Evolutionary conservation across 2,888 invertebrate species (phyloP), one percentile per base, ranked within the genome.

Genomic region (Leptopilina myrica): DNA sequence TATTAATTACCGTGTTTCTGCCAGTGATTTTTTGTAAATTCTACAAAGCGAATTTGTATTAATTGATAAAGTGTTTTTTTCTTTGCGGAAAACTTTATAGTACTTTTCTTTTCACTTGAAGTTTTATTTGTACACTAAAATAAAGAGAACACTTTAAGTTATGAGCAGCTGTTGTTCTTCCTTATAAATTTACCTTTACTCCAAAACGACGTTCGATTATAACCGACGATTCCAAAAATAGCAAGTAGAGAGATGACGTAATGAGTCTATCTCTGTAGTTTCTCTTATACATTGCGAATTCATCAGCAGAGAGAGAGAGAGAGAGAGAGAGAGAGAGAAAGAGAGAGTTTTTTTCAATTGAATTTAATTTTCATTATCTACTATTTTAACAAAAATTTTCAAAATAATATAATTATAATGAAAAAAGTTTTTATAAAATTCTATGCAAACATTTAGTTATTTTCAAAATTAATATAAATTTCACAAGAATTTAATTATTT

Each of bases 191-290:
- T 69, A 78, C 79, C 76, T 79, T 81, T 81, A 66, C 78, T 81
- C 80, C 82, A 81, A 78, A 76, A 80, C 81, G 85, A 80, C 79
- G 84, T 84, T 84, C 82, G 84, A 86, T 83, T 82, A 79, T 81
- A 78, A 80, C 77, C 86, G 88, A 87, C 89, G 87, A 87, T 62
- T 89, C 91, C 89, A 89, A 91, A 91, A 91, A 91, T 91, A 91
- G 90, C 87, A 86, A 87, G 87, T 87, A 78, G 81, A 87, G 83
- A 78, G 83, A 80, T 91, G 91, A 90, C 90, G 90, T 90, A 90
- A 90, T 85, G 85, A 85, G 80, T 83, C 85, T 87, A 87, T 86
- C 86, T 87, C 85, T 84, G 82, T 81, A 83, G 81, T 84, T 84
- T 84, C 83, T 85, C 86, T 86, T 84, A 82, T 84, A 79, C 76